Conservation (phyloP, 2,113 vertebrate species). For the Perognathus longimembris region DNA sequence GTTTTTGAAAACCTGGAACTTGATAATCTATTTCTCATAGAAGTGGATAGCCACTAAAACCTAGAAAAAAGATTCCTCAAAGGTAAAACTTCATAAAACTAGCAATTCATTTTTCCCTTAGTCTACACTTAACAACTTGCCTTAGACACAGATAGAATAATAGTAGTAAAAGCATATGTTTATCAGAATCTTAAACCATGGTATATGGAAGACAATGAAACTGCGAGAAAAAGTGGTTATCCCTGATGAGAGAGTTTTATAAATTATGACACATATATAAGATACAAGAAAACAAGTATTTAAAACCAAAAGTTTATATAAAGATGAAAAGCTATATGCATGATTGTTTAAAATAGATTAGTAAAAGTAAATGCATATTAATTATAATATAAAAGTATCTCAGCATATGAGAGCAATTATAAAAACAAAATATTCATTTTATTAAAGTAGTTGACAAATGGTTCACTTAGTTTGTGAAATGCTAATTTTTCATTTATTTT, state of each 20-base stretch:
- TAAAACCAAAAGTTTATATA: not conserved
- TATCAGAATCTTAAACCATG: not conserved
- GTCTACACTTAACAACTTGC: not conserved
- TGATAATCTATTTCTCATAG: not conserved
- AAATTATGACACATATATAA: not conserved
- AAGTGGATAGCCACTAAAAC: not conserved
- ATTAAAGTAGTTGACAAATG: not conserved
- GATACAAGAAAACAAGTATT: not conserved
- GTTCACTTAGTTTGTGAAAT: not conserved
- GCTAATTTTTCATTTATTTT: not conserved
- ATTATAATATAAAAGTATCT: not conserved
- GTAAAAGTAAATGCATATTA: not conserved
- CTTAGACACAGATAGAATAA: not conserved
- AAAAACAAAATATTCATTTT: not conserved
- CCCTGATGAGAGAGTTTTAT: not conserved
- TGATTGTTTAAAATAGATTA: not conserved
- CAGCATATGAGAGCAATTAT: not conserved
- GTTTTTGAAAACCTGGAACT: not conserved
- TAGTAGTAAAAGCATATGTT: not conserved
- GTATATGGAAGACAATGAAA: not conserved
- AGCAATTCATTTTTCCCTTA: not conserved
- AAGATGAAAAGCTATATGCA: not conserved
- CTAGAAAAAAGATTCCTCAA: not conserved
- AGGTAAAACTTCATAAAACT: not conserved
- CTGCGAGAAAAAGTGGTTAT: not conserved